Percentiles rank a stretch among this genome's conserved stretches.
These are phyloP conservation scores for Cecidostiba fungosa DNA, from an alignment of 2,888 invertebrate genomes.

Conservation along the genomic window DNA sequence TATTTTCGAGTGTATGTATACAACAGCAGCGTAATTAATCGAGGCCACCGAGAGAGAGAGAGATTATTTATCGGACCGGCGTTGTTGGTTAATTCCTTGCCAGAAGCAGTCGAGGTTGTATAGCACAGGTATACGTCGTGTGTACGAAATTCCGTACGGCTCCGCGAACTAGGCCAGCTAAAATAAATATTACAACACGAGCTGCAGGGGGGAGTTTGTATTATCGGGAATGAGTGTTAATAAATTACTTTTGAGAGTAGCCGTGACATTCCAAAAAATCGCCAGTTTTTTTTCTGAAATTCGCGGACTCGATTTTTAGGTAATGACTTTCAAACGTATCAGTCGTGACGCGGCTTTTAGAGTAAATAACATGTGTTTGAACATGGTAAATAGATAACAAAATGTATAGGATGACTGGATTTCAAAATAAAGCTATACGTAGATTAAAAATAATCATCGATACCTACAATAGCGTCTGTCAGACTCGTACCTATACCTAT, in stretches of 20 bases:
- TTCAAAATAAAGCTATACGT: neutral
- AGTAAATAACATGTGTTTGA: neutral
- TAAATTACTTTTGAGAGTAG: neutral
- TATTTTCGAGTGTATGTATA: neutral
- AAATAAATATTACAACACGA: conserved; percentile 25
- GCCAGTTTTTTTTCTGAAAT: neutral
- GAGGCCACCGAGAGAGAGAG: conserved; percentile 6
- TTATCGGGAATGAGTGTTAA: conserved; percentile 10
- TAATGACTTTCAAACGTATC: too few species aligned
- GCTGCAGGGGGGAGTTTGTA: neutral
- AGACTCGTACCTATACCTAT: neutral
- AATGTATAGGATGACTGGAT: neutral
- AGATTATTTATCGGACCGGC: conserved; percentile 13
- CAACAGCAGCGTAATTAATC: neutral
- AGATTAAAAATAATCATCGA: too few species aligned
- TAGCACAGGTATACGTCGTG: neutral
- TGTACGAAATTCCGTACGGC: neutral
- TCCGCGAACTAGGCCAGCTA: conserved; percentile 26
- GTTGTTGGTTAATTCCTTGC: conserved; percentile 8
- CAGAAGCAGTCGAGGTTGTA: conserved; percentile 5
- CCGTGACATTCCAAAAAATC: neutral
- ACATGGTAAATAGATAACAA: neutral
- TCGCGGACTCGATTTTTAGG: too few species aligned
- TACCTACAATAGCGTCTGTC: neutral
- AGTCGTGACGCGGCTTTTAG: neutral